phyloP scores from a whole-genome alignment of 2,797 vertebrate species.

The Falco novaeseelandiae region DNA sequence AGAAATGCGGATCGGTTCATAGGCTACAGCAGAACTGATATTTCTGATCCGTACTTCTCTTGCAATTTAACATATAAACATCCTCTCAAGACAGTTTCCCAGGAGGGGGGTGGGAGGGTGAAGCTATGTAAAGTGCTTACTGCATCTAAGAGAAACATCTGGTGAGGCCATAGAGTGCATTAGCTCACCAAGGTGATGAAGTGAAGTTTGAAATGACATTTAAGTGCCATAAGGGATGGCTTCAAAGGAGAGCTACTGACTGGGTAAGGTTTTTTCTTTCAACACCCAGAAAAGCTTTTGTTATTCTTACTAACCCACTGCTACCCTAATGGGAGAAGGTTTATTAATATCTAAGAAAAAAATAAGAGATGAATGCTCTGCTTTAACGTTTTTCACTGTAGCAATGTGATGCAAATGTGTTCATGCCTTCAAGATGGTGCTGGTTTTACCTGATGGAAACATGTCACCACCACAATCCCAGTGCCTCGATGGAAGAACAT shows the following conservation, averaged over 20 bases:
- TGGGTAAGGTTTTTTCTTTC: conserved; percentile 15
- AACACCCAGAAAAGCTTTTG: background rate
- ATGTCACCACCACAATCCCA: background rate
- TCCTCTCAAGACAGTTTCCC: conserved; percentile 8
- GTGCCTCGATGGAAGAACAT: background rate
- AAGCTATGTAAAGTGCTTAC: background rate
- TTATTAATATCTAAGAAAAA: background rate
- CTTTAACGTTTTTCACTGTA: background rate
- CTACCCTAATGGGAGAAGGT: background rate
- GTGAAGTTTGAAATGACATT: conserved; percentile 59
- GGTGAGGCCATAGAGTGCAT: background rate
- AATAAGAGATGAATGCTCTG: background rate
- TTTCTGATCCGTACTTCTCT: background rate
- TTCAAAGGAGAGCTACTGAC: background rate
- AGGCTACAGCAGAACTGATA: background rate
- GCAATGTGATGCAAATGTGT: background rate
- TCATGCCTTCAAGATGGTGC: background rate
- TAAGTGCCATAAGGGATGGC: conserved; percentile 1
- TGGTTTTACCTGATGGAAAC: background rate
- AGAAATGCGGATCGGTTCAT: background rate
- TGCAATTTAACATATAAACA: conserved; percentile 20
- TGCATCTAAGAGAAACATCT: conserved; percentile 26
- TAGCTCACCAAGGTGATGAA: conserved; percentile 50
- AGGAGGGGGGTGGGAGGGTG: background rate
- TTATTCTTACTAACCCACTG: conserved; percentile 18